These are phyloP conservation scores for Hydrophis major DNA, from an alignment of 2,797 vertebrate genomes.

Conservation along the genomic window DNA sequence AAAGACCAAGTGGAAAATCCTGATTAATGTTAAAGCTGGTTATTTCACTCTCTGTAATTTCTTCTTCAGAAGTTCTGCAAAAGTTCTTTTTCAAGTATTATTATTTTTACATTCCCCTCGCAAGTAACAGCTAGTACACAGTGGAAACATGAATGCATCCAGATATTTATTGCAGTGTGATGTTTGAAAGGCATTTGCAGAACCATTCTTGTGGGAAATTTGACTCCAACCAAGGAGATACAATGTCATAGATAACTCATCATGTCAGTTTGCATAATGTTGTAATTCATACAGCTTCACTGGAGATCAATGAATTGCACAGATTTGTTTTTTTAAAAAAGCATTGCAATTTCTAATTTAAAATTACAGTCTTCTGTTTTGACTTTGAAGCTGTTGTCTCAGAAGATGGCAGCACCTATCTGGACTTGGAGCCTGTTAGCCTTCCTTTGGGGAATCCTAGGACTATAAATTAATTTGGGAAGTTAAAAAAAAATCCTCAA, in stretches of 20 bases:
- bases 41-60: not conserved
- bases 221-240: not conserved
- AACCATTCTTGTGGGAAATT: constrained; percentile 23
- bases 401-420: not conserved
- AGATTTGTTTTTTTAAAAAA: not conserved
- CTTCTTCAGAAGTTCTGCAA: not conserved
- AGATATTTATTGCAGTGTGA: constrained; percentile 3
- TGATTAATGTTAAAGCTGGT: not conserved
- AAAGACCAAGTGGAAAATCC: not conserved
- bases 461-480: not conserved
- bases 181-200: not conserved
- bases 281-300: not conserved
- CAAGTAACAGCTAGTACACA: constrained; percentile 26
- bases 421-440: not conserved
- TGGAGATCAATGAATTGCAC: not conserved
- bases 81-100: not conserved
- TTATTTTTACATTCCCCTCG: constrained; percentile 13
- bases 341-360: not conserved
- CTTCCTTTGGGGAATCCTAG: not conserved
- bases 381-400: not conserved
- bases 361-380: not conserved
- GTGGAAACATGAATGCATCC: not conserved
- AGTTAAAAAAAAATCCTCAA: not conserved
- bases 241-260: constrained; percentile 14
- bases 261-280: not conserved